Percentiles rank a stretch among this genome's conserved stretches.
These are phyloP conservation scores for Diphyllodes magnificus DNA, from an alignment of 2,113 vertebrate species.

Conservation along the genomic window DNA sequence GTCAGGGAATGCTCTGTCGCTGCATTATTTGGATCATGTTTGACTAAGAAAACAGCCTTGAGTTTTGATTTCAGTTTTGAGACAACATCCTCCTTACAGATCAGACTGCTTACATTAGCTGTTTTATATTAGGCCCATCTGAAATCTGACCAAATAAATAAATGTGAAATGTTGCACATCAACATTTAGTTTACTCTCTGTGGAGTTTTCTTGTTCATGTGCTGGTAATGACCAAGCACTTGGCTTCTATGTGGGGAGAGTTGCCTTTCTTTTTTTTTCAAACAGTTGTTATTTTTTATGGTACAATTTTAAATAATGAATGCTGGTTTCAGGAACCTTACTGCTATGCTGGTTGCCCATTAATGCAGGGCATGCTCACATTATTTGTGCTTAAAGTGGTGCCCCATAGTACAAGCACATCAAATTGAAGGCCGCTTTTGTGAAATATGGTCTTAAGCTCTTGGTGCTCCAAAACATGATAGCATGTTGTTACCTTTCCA, in stretches of 20 bases:
- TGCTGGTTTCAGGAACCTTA: background rate
- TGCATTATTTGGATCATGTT: background rate
- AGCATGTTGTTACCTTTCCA: background rate
- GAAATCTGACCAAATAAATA: constrained; percentile 9
- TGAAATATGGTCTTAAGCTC: background rate
- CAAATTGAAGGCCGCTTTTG: background rate
- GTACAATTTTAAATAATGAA: background rate
- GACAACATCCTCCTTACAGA: background rate
- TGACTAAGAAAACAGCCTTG: background rate
- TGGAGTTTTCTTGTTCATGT: background rate
- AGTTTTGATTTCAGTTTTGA: background rate
- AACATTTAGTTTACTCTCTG: background rate
- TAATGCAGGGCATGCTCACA: background rate
- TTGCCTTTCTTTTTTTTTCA: background rate
- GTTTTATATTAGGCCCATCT: background rate
- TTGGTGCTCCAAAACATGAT: background rate
- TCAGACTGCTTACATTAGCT: background rate
- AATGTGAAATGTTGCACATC: background rate
- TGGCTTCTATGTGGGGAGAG: background rate
- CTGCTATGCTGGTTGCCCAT: background rate
- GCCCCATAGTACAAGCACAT: background rate
- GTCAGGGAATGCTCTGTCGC: background rate
- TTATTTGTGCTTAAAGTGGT: background rate
- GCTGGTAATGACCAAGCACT: background rate
- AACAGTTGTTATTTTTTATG: background rate